These are phyloP conservation scores for Xestia ashworthii DNA, from an alignment of 2,888 invertebrate species.

Conservation along the genomic window DNA sequence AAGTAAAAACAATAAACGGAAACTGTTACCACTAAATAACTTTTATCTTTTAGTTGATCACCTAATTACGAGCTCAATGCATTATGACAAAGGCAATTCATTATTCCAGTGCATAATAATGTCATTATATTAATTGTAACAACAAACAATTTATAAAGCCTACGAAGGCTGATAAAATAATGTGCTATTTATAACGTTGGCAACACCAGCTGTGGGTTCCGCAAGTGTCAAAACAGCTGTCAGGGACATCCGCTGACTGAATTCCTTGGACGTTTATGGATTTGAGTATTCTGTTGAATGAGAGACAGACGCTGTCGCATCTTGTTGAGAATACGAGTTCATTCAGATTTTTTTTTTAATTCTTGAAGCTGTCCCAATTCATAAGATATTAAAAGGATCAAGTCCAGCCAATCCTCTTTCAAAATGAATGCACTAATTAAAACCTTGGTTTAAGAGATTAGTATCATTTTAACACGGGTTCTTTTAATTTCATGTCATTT, in stretches of 20 bases:
- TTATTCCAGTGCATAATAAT: constrained; percentile 21
- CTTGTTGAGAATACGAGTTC: background rate
- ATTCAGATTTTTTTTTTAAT: background rate
- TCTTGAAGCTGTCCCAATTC: background rate
- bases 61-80: constrained; percentile 25
- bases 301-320: background rate
- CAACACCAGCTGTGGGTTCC: constrained; percentile 39
- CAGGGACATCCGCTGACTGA: constrained; percentile 35
- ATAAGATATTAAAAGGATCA: constrained; percentile 22
- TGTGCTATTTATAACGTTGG: constrained; percentile 55
- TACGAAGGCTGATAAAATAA: constrained; percentile 7
- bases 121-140: constrained; percentile 37
- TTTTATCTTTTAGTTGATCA: constrained; percentile 28
- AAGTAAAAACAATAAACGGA: constrained; percentile 41
- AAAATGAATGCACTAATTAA: constrained; percentile 20
- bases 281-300: constrained; percentile 24
- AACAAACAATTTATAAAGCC: constrained; percentile 28
- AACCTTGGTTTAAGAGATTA: constrained; percentile 1
- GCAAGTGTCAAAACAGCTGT: constrained; percentile 65
- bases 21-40: constrained; percentile 31
- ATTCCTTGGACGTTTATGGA: constrained; percentile 44
- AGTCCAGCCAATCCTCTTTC: constrained; percentile 12
- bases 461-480: background rate
- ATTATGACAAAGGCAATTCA: constrained; percentile 31
- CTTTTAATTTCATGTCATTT: constrained; percentile 2